Percentiles rank a stretch among this genome's conserved stretches.
Evolutionary conservation across 2,113 vertebrate species (phyloP).

Genomic region (Festucalex cinctus): DNA sequence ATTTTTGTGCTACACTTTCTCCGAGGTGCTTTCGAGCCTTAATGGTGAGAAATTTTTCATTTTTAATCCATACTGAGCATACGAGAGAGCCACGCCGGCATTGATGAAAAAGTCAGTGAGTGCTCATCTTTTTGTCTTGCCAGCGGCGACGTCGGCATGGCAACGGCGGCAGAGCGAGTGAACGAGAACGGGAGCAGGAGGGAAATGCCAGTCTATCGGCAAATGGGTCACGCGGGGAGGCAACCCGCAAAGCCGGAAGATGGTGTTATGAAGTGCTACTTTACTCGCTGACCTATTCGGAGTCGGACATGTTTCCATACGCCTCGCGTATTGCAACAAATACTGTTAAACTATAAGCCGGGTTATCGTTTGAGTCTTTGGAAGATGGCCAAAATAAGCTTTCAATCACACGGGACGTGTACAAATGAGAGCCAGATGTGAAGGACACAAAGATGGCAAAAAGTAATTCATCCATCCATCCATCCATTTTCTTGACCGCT

Average conservation of each 20-base stretch:
- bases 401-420: neutral
- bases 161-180: neutral
- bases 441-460: too few relatives aligned
- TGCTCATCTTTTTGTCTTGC: neutral
- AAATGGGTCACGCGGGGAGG: neutral
- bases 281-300: neutral
- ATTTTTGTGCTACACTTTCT: neutral
- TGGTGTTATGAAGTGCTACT: neutral
- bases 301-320: neutral
- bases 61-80: neutral
- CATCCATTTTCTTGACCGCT: too few relatives aligned
- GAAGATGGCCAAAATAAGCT: neutral
- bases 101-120: neutral
- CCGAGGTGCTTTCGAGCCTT: neutral
- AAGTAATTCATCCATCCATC: too few relatives aligned
- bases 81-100: neutral
- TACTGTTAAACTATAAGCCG: neutral
- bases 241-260: neutral
- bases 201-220: neutral
- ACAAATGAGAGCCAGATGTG: neutral
- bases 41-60: neutral
- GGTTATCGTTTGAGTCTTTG: neutral
- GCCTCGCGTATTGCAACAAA: neutral
- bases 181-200: conserved; percentile 5
- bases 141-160: neutral